Conservation (phyloP, 1,140 invertebrate species). For the Nebria ingens region DNA sequence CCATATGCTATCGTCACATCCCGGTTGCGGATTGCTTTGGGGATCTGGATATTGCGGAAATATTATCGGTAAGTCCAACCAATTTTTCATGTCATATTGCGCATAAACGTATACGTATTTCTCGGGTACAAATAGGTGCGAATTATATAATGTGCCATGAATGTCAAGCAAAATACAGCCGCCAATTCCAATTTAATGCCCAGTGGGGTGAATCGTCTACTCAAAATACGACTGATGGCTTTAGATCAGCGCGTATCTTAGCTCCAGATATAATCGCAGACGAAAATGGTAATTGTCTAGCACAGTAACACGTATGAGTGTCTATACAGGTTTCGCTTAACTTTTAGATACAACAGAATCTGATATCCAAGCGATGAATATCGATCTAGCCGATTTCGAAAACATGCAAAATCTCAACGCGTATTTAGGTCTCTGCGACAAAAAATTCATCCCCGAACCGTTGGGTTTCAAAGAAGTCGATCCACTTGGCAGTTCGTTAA, state of each 20-base stretch:
- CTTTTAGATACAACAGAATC: conserved; percentile 23
- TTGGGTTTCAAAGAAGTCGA: conserved; percentile 40
- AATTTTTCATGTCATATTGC: not conserved
- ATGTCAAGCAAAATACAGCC: conserved; percentile 38
- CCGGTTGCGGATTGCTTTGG: conserved; percentile 37
- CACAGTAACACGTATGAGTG: not conserved
- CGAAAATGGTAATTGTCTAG: conserved; percentile 20
- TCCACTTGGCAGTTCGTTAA: conserved; percentile 41
- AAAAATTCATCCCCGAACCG: conserved; percentile 31
- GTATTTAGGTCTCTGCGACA: conserved; percentile 22
- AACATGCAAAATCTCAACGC: conserved; percentile 23
- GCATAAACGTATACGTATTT: too few relatives aligned
- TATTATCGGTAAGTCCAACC: conserved; percentile 31
- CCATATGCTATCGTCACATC: conserved; percentile 35
- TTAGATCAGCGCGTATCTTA: not conserved
- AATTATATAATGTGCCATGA: conserved; percentile 40
- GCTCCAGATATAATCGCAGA: conserved; percentile 31
- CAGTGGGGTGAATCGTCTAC: conserved; percentile 17
- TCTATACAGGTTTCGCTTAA: not conserved
- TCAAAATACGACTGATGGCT: not conserved
- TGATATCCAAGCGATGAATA: conserved; percentile 23
- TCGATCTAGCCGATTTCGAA: conserved; percentile 22
- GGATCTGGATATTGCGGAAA: conserved; percentile 36
- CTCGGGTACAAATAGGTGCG: conserved; percentile 18
- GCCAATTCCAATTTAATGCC: conserved; percentile 19